Evolutionary conservation across 1,140 invertebrate genomes (phyloP), one percentile per base, ranked within the genome.

Genomic region (Drosophila willistoni): DNA sequence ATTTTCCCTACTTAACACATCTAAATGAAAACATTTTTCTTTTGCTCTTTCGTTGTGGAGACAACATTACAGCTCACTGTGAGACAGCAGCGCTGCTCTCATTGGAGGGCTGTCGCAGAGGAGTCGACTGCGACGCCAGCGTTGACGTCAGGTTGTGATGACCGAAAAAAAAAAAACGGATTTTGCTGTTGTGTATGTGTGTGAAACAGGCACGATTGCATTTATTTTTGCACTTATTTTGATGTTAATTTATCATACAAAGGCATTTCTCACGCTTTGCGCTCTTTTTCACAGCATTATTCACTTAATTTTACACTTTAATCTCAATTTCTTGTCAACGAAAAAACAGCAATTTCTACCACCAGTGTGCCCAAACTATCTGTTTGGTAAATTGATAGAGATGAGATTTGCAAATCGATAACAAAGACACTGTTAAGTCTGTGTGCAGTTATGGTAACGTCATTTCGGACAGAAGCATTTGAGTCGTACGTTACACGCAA

Each of bases 11-110:
- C 33, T 76, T 51, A 12, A 51, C 9, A 73, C 61, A 66, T 80
- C 71, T 62, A 86, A 87, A 86, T 86, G 82, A 86, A 86, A 87
- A 87, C 83, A 86, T 83, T 85, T 85, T 85, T 86, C 84, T 79
- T 87, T 73, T 74, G 66, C 63, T 59, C 57, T 71, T 65, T 67
- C 75, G 81, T 67, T 86, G 82, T 79, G 34, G 17, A 51, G 44
- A 51, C 44, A 51, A 51, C 44, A 51, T 51, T 51, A 51, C 44
- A 51, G 44, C 44, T 51, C 44, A 51, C 44, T 51, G 44, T 51
- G 44, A 51, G 44, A 51, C 44, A 51, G 44, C 44, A 51, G 44
- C 44, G 44, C 44, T 19, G 44, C 79, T 84, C 81, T 86, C 83
- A 87, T 71, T 87, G 44, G 44, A 51, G 44, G 44, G 44, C 44